Conservation (phyloP, 2,113 vertebrate species). For the Orthochromis indermauri region DNA sequence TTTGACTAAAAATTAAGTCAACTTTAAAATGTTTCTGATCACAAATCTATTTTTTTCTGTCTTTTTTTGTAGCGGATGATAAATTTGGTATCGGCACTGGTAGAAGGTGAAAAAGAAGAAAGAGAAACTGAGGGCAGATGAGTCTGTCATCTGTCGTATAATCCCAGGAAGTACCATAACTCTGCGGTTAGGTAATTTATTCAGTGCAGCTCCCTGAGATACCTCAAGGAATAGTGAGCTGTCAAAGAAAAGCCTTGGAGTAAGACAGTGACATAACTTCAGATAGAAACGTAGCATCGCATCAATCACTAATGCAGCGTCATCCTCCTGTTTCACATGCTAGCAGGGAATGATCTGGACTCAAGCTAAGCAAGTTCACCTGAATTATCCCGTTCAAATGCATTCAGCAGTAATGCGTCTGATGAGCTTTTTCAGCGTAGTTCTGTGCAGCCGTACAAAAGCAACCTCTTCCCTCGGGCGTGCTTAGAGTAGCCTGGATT, state of each 20-base stretch:
- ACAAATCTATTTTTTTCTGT: background rate
- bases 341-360: background rate
- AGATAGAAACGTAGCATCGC: constrained; percentile 11
- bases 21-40: background rate
- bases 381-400: background rate
- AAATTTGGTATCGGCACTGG: background rate
- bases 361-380: background rate
- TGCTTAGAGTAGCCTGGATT: constrained; percentile 13
- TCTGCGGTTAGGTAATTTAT: constrained; percentile 50
- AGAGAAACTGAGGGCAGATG: background rate
- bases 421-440: background rate
- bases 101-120: background rate
- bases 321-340: background rate
- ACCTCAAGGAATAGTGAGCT: constrained; percentile 20
- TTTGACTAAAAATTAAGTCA: constrained; percentile 13
- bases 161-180: constrained; percentile 43
- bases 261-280: constrained; percentile 35
- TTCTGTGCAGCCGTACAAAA: background rate
- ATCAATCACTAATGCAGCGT: constrained; percentile 19
- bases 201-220: constrained; percentile 25
- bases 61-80: background rate
- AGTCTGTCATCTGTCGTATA: constrained; percentile 39
- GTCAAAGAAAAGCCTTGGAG: constrained; percentile 27
- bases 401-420: background rate
- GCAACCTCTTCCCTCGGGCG: background rate